These are phyloP conservation scores for Brevimyrus niger DNA, from an alignment of 2,113 vertebrate species.

Conservation along the genomic window DNA sequence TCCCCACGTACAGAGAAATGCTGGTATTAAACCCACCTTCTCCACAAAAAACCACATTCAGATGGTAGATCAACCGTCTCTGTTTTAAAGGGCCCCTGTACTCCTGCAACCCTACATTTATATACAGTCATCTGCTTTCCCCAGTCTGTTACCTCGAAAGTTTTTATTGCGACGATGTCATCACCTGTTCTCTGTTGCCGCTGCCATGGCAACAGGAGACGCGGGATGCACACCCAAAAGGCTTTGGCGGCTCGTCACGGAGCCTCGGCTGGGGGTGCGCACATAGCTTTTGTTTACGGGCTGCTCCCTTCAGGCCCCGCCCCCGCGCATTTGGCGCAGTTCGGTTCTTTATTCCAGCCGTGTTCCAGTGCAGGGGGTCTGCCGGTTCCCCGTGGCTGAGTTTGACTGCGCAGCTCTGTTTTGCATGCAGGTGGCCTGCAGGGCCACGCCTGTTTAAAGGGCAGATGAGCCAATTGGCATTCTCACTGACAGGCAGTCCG, in stretches of 20 bases:
- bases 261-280: neutral
- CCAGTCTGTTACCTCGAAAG: neutral
- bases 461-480: conserved; percentile 58
- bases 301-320: neutral
- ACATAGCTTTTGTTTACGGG: neutral
- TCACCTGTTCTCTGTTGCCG: neutral
- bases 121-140: neutral
- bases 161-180: neutral
- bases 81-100: neutral
- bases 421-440: conserved; percentile 59
- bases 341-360: conserved; percentile 40
- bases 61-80: neutral
- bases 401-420: conserved; percentile 59
- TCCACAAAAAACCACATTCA: neutral
- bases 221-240: neutral
- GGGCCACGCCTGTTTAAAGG: conserved; percentile 59
- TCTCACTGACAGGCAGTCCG: conserved; percentile 56
- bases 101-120: neutral
- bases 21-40: neutral
- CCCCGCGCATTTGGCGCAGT: conserved; percentile 36
- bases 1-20: neutral
- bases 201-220: neutral
- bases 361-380: conserved; percentile 37
- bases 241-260: neutral
- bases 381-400: conserved; percentile 39